phyloP scores from a whole-genome alignment of 2,888 invertebrate species.

The Escarpia spicata region DNA sequence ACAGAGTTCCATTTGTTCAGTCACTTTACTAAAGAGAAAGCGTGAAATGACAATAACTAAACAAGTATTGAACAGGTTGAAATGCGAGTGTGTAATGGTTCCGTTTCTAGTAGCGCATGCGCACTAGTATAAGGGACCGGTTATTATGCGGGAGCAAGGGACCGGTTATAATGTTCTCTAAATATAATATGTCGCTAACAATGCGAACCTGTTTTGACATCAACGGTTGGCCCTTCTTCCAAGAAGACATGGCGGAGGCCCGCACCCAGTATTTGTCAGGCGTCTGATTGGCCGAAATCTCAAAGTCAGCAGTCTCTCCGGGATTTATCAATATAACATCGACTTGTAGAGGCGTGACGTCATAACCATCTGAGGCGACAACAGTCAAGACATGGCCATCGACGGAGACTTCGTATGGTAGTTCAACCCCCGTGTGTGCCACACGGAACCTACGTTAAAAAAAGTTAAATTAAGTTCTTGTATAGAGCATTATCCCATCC shows the following conservation, averaged over 20 bases:
- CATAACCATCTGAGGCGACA: conserved; percentile 54
- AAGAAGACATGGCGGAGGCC: conserved; percentile 25
- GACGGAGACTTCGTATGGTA: conserved; percentile 50
- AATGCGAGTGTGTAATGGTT: too few species aligned
- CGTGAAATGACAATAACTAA: too few species aligned
- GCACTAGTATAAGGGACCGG: too few species aligned
- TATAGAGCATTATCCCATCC: neutral
- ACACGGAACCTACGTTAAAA: conserved; percentile 53
- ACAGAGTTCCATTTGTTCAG: too few species aligned
- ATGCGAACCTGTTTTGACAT: neutral
- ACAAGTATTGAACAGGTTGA: too few species aligned
- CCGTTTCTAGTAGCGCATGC: too few species aligned
- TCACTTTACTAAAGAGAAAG: too few species aligned
- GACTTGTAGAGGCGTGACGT: conserved; percentile 46
- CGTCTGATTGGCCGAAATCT: conserved; percentile 26
- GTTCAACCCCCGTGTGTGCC: conserved; percentile 49
- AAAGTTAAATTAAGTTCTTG: neutral
- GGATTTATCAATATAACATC: conserved; percentile 49
- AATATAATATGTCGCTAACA: too few species aligned
- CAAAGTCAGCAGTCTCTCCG: conserved; percentile 47
- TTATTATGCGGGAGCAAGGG: too few species aligned
- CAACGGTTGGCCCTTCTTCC: neutral
- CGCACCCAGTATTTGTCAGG: conserved; percentile 35
- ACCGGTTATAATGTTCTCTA: too few species aligned
- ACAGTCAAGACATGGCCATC: conserved; percentile 54